Evolutionary conservation across 2,888 invertebrate species (phyloP).

Genomic region (Morinoia aosen): DNA sequence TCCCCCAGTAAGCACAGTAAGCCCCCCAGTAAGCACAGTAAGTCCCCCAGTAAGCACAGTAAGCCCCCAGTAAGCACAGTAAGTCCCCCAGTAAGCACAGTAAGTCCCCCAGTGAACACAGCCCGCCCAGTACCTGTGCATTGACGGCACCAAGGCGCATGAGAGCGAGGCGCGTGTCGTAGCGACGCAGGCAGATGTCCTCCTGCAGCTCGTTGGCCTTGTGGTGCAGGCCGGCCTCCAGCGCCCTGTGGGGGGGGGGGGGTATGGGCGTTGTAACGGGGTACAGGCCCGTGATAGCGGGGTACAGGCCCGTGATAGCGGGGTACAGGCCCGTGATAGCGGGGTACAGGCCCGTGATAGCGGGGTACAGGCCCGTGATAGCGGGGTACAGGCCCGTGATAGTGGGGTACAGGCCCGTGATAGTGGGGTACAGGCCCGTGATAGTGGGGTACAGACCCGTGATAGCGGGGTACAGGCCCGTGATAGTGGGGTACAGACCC

Average conservation of each 20-base stretch:
- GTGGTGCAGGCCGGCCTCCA: slow-evolving; percentile 87
- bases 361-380: neutral
- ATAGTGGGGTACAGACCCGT: slow-evolving; percentile 84
- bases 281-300: slow-evolving; percentile 84
- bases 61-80: no score
- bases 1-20: no score
- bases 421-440: neutral
- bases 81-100: no score
- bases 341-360: slow-evolving; percentile 69
- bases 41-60: no score
- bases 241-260: slow-evolving; percentile 72
- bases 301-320: slow-evolving; percentile 69
- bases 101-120: no score
- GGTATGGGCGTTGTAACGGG: slow-evolving; percentile 74
- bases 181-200: slow-evolving; percentile 93
- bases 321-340: slow-evolving; percentile 69
- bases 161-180: slow-evolving; percentile 92
- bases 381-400: slow-evolving; percentile 88
- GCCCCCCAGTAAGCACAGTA: no score
- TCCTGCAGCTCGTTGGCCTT: slow-evolving; percentile 97
- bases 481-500: no score
- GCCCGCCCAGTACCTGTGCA: slow-evolving; percentile 81
- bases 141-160: slow-evolving; percentile 90
- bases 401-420: slow-evolving; percentile 74
- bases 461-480: slow-evolving; percentile 56